Conservation (phyloP, 1,140 invertebrate genomes). For the Danaus melanippus region DNA sequence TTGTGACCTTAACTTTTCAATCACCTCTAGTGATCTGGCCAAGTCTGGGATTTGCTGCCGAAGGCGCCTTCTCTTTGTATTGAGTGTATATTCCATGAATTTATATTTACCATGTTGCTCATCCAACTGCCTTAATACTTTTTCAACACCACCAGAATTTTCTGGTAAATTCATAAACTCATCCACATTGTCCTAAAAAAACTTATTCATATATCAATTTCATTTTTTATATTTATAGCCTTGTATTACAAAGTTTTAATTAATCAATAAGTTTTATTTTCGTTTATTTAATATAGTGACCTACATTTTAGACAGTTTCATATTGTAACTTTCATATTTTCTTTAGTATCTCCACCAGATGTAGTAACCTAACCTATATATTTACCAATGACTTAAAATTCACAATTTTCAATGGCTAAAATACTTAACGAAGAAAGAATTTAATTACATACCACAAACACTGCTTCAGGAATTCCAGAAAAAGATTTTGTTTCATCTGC, state of each 20-base stretch:
- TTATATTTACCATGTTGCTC: conserved; percentile 97
- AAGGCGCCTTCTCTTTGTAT: conserved; percentile 86
- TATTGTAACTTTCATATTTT: too few relatives aligned
- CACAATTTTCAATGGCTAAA: too few relatives aligned
- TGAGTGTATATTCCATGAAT: conserved; percentile 95
- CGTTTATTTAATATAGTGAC: too few relatives aligned
- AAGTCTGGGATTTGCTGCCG: conserved; percentile 95
- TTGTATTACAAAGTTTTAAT: too few relatives aligned
- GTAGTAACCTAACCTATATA: too few relatives aligned
- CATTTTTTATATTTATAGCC: too few relatives aligned
- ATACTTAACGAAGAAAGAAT: background rate
- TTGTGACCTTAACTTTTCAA: conserved; percentile 88
- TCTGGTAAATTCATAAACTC: conserved; percentile 89
- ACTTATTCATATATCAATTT: background rate
- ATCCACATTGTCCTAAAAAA: conserved; percentile 93
- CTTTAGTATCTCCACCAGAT: too few relatives aligned
- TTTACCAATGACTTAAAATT: too few relatives aligned
- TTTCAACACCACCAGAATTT: conserved; percentile 85
- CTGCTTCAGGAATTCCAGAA: conserved; percentile 85
- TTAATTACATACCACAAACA: conserved; percentile 80
- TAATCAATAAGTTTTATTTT: too few relatives aligned
- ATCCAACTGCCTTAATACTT: conserved; percentile 88
- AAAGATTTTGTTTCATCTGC: conserved; percentile 74
- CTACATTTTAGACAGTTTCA: too few relatives aligned
- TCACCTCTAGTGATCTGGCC: conserved; percentile 92